Conservation (phyloP, 2,113 vertebrate species). For the Nematolebias whitei region DNA sequence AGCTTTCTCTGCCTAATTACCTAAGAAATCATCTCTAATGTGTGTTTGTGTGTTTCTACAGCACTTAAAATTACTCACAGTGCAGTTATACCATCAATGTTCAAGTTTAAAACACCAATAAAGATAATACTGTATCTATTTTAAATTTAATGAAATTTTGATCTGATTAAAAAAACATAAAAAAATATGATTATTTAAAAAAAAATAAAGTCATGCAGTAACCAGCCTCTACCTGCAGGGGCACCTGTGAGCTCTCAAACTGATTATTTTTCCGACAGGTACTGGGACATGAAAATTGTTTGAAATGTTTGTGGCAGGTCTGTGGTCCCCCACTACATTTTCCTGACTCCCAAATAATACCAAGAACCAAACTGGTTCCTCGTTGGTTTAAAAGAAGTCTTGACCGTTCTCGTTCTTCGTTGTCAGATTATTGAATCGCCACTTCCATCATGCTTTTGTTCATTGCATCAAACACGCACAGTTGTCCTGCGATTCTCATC, state of each 20-base stretch:
- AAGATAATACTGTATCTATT: no score
- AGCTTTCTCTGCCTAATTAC: slow-evolving; percentile 18
- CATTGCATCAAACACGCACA: slow-evolving; percentile 17
- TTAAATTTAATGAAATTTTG: no score
- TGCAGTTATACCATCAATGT: background rate
- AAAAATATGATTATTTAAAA: no score
- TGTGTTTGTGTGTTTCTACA: background rate
- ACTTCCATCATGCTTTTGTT: slow-evolving; percentile 3
- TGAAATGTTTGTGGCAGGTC: background rate
- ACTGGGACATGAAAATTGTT: no score
- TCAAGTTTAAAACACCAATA: background rate
- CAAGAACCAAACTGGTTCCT: background rate
- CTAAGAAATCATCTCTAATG: background rate
- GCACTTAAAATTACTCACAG: background rate
- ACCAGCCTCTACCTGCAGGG: no score
- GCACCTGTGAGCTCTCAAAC: no score
- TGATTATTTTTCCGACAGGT: no score
- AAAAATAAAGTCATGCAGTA: no score
- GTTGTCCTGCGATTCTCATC: slow-evolving; percentile 23
- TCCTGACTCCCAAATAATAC: background rate
- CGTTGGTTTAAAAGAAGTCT: background rate
- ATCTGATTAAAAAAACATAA: no score
- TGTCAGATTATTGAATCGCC: background rate
- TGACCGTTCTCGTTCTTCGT: background rate
- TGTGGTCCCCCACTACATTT: background rate